Evolutionary conservation across 2,113 vertebrate species (phyloP), one percentile per base, ranked within the genome.

Genomic region (Craseonycteris thonglongyai): DNA sequence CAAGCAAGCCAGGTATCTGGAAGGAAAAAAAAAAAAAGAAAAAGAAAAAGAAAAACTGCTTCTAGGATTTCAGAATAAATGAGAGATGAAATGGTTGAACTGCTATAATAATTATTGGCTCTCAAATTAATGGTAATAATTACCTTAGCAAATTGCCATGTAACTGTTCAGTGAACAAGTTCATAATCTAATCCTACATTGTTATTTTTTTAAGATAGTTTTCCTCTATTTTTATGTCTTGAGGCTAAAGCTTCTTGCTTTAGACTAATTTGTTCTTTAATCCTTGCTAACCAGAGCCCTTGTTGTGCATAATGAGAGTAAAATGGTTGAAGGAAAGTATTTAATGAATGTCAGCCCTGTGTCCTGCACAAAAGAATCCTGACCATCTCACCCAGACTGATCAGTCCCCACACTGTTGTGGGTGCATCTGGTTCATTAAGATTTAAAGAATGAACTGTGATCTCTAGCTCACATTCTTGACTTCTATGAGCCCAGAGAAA

Each of bases 161-260:
- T 96, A 94, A 97, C 95, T 96, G 95, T 97, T 97, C 96, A 97
- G 58, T 97, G 97, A 97, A 95, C 93, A 97, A 95, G 93, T 96
- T 97, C 93, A 96, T 97, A 97, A 96, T 96, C 95, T 97, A 97
- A 96, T 96, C 97, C 96, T 96, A 95, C 86, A 93, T 90, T 96
- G 94, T 94, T 92, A 40, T 84, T 68, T n/a, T 74, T 81, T 66
- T 35, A 51, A 95, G 79, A 75, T 76, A 76, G 90, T 91, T 96
- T 96, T 65, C 93, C 81, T 95, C 92, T 96, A 71, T 82, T 95
- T 96, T 88, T 93, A 86, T 90, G 56, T 88, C 81, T 94, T 74
- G 28, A 95, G 90, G 78, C 90, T 96, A 95, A 96, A 96, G 78
- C 88, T 96, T 68, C 63, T 94, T 94, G 91, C 93, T 96, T 95